Evolutionary conservation across 2,888 invertebrate species (phyloP).

Genomic region (Tillus elongatus): DNA sequence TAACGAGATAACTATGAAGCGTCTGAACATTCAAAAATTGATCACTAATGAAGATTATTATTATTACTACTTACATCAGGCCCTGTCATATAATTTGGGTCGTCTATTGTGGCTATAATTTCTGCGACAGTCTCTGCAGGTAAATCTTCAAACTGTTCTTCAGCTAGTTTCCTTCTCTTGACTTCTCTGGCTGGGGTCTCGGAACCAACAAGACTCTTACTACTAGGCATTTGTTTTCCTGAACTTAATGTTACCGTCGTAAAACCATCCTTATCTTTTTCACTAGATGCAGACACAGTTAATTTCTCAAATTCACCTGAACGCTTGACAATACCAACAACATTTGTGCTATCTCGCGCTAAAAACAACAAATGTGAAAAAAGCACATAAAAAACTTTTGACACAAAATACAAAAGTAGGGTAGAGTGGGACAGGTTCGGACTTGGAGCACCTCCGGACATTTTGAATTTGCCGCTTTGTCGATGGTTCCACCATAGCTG

Average conservation of each 20-base stretch:
- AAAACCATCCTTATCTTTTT: slow-evolving; percentile 55
- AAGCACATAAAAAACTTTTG: background rate
- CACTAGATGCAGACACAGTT: slow-evolving; percentile 45
- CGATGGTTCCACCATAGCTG: too few relatives aligned
- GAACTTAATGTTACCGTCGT: slow-evolving; percentile 59
- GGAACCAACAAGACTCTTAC: too few relatives aligned
- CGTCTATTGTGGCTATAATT: slow-evolving; percentile 72
- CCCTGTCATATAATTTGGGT: slow-evolving; percentile 76
- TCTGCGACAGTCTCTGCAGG: slow-evolving; percentile 70
- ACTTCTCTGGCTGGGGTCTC: slow-evolving; percentile 34
- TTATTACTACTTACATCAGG: slow-evolving; percentile 54
- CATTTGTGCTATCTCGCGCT: background rate
- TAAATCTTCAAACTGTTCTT: slow-evolving; percentile 60
- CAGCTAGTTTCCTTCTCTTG: slow-evolving; percentile 38
- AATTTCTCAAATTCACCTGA: slow-evolving; percentile 60
- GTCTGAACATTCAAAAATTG: too few relatives aligned
- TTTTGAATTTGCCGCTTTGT: too few relatives aligned
- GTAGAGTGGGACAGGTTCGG: too few relatives aligned
- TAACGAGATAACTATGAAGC: too few relatives aligned
- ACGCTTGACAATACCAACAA: background rate
- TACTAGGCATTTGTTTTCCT: slow-evolving; percentile 35
- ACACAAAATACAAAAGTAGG: background rate
- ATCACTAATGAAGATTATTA: slow-evolving; percentile 1
- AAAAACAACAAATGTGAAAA: background rate
- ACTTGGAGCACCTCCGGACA: too few relatives aligned